Evolutionary conservation across 2,888 invertebrate species (phyloP).

Genomic region (Xanthostigma xanthostigma): DNA sequence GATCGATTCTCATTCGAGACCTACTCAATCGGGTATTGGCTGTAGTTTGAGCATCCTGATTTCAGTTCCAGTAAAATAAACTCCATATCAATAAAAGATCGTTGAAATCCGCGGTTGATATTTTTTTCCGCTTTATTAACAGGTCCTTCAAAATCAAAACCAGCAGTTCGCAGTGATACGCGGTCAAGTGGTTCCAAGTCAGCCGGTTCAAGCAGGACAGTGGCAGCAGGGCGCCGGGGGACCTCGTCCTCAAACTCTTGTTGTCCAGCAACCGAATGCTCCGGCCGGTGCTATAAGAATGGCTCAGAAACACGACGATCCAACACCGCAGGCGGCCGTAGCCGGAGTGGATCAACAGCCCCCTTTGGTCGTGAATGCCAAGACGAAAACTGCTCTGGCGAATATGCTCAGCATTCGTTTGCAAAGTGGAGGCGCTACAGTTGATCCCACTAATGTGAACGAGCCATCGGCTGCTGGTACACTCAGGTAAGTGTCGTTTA

Average conservation of each 20-base stretch:
- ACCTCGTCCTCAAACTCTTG: constrained; percentile 1
- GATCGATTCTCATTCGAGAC: no score
- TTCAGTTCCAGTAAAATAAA: no score
- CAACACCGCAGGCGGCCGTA: constrained; percentile 10
- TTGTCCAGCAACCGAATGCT: constrained; percentile 3
- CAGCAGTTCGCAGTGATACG: constrained; percentile 4
- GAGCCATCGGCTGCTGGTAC: constrained; percentile 56
- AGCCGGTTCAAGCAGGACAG: constrained; percentile 2
- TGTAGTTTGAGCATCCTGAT: no score
- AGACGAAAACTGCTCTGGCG: constrained; percentile 89
- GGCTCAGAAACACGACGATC: constrained; percentile 10
- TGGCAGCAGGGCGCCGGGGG: constrained; percentile 2
- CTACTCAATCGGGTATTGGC: no score
- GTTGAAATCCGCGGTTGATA: no score
- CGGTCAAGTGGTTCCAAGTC: constrained; percentile 3
- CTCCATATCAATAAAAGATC: no score
- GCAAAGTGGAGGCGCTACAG: constrained; percentile 36
- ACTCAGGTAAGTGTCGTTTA: constrained; percentile 26
- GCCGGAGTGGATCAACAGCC: constrained; percentile 23
- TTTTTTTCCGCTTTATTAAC: no score
- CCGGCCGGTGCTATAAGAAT: constrained; percentile 3
- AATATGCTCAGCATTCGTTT: constrained; percentile 81
- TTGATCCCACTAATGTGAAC: constrained; percentile 33
- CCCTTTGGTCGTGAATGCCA: constrained; percentile 60
- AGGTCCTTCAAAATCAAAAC: constrained; percentile 1